Percentiles rank a stretch among this genome's conserved stretches.
Evolutionary conservation across 2,797 vertebrate genomes (phyloP).

Genomic region (Muraenolepis orangiensis): DNA sequence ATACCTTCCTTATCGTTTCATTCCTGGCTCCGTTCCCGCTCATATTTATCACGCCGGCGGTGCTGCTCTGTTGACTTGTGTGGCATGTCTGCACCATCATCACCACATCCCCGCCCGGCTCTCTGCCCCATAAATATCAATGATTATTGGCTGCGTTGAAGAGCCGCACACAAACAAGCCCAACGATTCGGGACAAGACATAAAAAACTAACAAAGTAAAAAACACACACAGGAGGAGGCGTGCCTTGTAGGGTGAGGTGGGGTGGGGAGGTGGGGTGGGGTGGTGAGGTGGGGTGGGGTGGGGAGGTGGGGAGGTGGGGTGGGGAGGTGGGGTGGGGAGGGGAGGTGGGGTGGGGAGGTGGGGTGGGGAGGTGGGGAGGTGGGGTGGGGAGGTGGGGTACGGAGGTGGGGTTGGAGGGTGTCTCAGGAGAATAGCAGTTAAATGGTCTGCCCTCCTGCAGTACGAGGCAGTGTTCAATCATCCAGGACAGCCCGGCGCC

Average conservation of each 20-base stretch:
- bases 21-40: constrained; percentile 46
- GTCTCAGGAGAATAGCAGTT: constrained; percentile 52
- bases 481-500: constrained; percentile 51
- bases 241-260: constrained; percentile 40
- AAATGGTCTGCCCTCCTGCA: constrained; percentile 67
- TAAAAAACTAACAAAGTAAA: constrained; percentile 15
- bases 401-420: no score
- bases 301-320: no score
- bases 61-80: constrained; percentile 29
- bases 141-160: constrained; percentile 33
- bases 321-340: no score
- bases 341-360: no score
- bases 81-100: constrained; percentile 42
- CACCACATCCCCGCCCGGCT: constrained; percentile 39
- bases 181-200: constrained; percentile 35
- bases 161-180: constrained; percentile 36
- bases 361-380: no score
- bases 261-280: no score
- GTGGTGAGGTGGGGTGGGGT: no score
- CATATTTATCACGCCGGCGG: constrained; percentile 50
- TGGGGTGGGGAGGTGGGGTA: no score
- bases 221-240: no score
- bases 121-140: constrained; percentile 55
- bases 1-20: constrained; percentile 10
- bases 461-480: constrained; percentile 68